These are phyloP conservation scores for Nymphalis urticae DNA, from an alignment of 2,888 invertebrate species.

Conservation along the genomic window DNA sequence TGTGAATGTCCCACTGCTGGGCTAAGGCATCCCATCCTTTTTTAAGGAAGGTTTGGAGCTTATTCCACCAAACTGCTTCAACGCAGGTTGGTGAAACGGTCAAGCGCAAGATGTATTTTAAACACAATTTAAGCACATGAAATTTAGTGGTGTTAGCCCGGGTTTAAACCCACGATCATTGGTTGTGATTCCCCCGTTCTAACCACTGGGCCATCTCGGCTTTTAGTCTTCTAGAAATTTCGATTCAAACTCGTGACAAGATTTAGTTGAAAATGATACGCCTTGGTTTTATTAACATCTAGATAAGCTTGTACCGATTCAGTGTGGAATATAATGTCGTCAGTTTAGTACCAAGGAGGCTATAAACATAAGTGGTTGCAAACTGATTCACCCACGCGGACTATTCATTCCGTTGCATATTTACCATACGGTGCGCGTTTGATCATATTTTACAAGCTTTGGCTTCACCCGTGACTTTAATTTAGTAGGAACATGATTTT, in stretches of 20 bases:
- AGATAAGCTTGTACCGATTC: slow-evolving; percentile 26
- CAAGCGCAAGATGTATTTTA: no score
- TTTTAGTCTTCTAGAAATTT: background rate
- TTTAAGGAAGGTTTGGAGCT: no score
- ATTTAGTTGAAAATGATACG: slow-evolving; percentile 23
- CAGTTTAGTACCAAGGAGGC: slow-evolving; percentile 40
- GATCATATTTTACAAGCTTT: background rate
- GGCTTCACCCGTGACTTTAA: no score
- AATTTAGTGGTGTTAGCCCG: no score
- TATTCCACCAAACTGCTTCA: no score
- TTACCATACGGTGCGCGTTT: background rate
- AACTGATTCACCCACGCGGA: slow-evolving; percentile 30
- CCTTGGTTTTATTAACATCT: slow-evolving; percentile 33
- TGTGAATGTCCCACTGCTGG: no score
- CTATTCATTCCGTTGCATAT: slow-evolving; percentile 29
- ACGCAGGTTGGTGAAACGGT: no score
- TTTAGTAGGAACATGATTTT: no score
- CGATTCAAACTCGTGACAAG: slow-evolving; percentile 15
- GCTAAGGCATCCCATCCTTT: background rate
- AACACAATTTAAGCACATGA: no score
- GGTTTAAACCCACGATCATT: no score
- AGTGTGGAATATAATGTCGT: slow-evolving; percentile 28
- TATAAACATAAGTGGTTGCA: slow-evolving; percentile 39
- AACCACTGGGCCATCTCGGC: no score
- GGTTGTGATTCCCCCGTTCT: no score